Conservation (phyloP, 2,888 invertebrate species). For the Drosophila macrothrix region DNA sequence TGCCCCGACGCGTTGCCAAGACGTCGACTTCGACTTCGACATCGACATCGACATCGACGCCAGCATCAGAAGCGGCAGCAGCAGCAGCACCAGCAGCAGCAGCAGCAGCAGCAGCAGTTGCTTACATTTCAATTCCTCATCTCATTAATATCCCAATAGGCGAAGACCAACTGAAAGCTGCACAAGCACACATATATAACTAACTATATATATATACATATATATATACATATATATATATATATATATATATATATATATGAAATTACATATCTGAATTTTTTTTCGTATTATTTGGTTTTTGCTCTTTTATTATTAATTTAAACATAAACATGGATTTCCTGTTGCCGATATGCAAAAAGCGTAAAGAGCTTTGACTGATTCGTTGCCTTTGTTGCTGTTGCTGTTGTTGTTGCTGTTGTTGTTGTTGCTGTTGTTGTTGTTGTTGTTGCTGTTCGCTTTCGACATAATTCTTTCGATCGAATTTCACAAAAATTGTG, state of each 20-base stretch:
- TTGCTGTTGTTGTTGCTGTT: too few relatives aligned
- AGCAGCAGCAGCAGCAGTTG: conserved; percentile 20
- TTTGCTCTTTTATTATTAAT: conserved; percentile 68
- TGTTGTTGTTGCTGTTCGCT: conserved; percentile 38
- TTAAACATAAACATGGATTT: conserved; percentile 79
- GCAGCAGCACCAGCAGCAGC: conserved; percentile 12
- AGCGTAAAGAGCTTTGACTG: conserved; percentile 59
- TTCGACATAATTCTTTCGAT: conserved; percentile 73
- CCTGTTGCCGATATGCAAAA: conserved; percentile 79
- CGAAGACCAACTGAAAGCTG: conserved; percentile 25
- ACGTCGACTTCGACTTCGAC: conserved; percentile 14
- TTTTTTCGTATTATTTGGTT: conserved; percentile 13
- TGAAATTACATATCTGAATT: not conserved
- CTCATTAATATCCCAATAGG: conserved; percentile 63
- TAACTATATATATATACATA: conserved; percentile 15
- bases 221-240: not conserved
- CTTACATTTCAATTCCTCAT: conserved; percentile 51
- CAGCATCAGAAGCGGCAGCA: conserved; percentile 35
- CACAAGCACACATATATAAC: conserved; percentile 8
- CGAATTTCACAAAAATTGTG: conserved; percentile 74
- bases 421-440: conserved; percentile 32
- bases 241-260: not conserved
- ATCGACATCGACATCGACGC: conserved; percentile 8
- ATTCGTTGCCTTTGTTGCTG: conserved; percentile 53
- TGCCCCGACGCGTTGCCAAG: conserved; percentile 39